Conservation (phyloP, 2,113 vertebrate genomes). For the Ciconia boyciana region DNA sequence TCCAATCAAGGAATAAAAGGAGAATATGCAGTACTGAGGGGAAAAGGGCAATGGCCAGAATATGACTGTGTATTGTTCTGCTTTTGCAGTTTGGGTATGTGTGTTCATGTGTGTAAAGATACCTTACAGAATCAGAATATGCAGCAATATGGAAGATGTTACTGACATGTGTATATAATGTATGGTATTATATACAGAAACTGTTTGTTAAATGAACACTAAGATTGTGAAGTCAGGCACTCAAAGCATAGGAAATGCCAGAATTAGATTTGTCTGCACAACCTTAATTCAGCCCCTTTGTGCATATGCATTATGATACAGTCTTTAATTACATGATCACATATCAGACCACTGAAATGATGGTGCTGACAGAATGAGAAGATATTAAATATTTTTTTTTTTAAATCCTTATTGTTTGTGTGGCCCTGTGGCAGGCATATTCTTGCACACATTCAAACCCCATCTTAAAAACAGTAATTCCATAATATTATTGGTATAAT, state of each 20-base stretch:
- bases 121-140: background rate
- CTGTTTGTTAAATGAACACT: slow-evolving; percentile 48
- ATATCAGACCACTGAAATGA: slow-evolving; percentile 40
- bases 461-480: background rate
- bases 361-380: background rate
- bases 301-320: slow-evolving; percentile 68
- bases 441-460: background rate
- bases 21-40: background rate
- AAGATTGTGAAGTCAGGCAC: slow-evolving; percentile 65
- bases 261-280: slow-evolving; percentile 69
- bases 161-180: background rate
- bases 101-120: background rate
- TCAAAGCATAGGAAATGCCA: slow-evolving; percentile 56
- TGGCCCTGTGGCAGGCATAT: background rate
- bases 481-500: background rate
- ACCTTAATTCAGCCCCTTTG: slow-evolving; percentile 65
- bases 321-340: slow-evolving; percentile 62
- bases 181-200: slow-evolving; percentile 1
- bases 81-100: background rate
- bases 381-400: background rate
- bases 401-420: background rate
- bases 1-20: too few species aligned
- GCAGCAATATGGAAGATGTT: background rate
- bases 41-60: background rate
- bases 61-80: background rate